phyloP scores from a whole-genome alignment of 2,888 invertebrate genomes.

The Hofmannophila pseudospretella region DNA sequence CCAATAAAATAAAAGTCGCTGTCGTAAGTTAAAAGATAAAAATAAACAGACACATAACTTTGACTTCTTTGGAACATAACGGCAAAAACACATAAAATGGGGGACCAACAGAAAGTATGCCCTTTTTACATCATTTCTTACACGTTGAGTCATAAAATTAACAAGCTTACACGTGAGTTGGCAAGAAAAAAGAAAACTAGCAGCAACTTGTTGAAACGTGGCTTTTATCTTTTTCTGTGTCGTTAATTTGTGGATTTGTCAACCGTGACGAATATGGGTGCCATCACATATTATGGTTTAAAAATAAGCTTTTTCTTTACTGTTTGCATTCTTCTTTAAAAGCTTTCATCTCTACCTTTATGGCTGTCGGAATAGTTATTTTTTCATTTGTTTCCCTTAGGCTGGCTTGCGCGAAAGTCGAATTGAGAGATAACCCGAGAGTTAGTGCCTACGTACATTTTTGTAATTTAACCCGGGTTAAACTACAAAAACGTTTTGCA shows the following conservation, averaged over 20 bases:
- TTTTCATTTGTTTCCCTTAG: no score
- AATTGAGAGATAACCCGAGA: no score
- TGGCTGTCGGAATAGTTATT: no score
- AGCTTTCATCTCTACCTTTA: no score
- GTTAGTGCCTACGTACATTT: no score
- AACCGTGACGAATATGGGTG: conserved; percentile 1
- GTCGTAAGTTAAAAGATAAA: not conserved
- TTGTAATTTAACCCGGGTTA: no score
- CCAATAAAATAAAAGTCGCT: not conserved
- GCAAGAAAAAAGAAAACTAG: conserved; percentile 4
- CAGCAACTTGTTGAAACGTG: conserved; percentile 4
- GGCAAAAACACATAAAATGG: conserved; percentile 6
- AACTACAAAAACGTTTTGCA: no score
- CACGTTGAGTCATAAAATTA: conserved; percentile 11
- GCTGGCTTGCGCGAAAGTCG: no score
- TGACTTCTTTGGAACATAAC: not conserved
- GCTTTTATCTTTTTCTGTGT: conserved; percentile 2
- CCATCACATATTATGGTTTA: not conserved
- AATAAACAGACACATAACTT: not conserved
- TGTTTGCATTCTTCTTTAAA: no score
- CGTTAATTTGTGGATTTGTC: conserved; percentile 4
- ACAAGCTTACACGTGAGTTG: conserved; percentile 9
- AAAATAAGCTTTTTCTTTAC: no score
- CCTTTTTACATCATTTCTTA: conserved; percentile 8
- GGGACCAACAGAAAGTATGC: conserved; percentile 4